Base-by-base conservation (phyloP, 1,140 invertebrate species). In the Probaryconus sp. region DNA sequence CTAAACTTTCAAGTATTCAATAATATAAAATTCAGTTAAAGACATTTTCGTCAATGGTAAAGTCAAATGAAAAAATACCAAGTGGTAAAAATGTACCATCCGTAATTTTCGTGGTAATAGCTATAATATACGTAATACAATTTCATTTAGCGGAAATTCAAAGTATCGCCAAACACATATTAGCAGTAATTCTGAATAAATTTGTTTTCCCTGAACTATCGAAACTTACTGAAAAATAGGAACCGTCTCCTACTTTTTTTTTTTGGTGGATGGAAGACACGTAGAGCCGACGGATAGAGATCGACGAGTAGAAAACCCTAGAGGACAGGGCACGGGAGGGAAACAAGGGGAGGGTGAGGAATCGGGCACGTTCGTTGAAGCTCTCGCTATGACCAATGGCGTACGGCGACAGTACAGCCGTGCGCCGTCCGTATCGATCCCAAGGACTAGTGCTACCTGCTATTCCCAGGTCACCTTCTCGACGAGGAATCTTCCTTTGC, bases 301-400 rank as follows among this genome's bases (percentile, higher is more conserved):
- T 45, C 33, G 26, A 51, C 31, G 30, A 68, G 45, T 37, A 53
- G 43, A 50, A 42, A 31, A 58, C 38, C 16, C 16, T 56, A 56
- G 37, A 69, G 18, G 43, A 53, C 40, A 70, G 45, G 48, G 53
- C 24, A 73, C 48, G 65, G 68, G 53, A 61, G 68, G 53, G 55
- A 42, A 68, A 65, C 33, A 38, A 11, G 42, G 55, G 38, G 51
- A 48, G 65, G 51, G 43, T 33, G 61, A 73, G 75, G n/a, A 71
- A 78, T 76, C 77, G 75, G 80, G 79, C 80, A 81, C 76, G 76
- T 82, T 79, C 82, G 53, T 82, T n/a, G n/a, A n/a, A n/a, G 81
- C 79, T 81, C 80, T 79, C 77, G 79, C 79, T 84, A 87, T 87
- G 85, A 87, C 86, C 86, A 87, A 87, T 87, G 84, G 86, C 81